A percentile compares a stretch with the other conserved stretches of the same genome.
Evolutionary conservation across 2,797 vertebrate genomes (phyloP).

Genomic region (Bryconaethiops microstoma): DNA sequence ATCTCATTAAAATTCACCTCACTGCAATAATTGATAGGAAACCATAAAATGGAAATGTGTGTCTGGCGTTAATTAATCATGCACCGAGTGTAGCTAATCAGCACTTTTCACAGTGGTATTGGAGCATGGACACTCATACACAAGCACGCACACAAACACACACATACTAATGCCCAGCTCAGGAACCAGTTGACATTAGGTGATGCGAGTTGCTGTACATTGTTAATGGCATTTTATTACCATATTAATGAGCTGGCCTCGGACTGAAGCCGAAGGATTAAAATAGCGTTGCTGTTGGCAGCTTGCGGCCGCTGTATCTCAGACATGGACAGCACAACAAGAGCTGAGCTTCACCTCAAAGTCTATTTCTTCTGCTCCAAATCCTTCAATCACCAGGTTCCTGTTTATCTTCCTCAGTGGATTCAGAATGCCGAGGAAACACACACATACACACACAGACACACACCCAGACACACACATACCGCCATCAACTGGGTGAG

Average conservation of each 20-base stretch:
- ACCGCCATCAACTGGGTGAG: constrained; percentile 15
- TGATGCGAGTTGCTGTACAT: constrained; percentile 54
- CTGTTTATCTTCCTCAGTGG: constrained; percentile 45
- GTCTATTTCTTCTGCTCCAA: constrained; percentile 27
- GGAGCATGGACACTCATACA: constrained; percentile 35
- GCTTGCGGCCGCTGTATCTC: constrained; percentile 40
- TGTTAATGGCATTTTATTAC: constrained; percentile 63
- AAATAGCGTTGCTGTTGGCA: constrained; percentile 38
- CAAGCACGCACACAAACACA: constrained; percentile 6
- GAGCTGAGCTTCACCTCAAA: constrained; percentile 11
- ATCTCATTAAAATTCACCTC: constrained; percentile 60
- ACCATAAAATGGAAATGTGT: constrained; percentile 62
- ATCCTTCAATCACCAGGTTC: constrained; percentile 47
- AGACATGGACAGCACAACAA: constrained; percentile 22
- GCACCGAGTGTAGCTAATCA: constrained; percentile 54
- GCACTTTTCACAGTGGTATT: constrained; percentile 53
- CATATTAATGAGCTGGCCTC: constrained; percentile 57
- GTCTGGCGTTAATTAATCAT: constrained; percentile 62
- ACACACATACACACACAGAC: constrained; percentile 33
- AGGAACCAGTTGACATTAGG: constrained; percentile 49
- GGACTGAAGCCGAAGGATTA: constrained; percentile 42
- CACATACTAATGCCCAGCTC: constrained; percentile 28
- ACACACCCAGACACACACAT: constrained; percentile 13
- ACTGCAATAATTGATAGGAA: constrained; percentile 62
- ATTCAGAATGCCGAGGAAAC: constrained; percentile 33